A percentile compares a stretch with the other conserved stretches of the same genome.
Evolutionary conservation across 1,140 invertebrate species (phyloP).

Genomic region (Lucilia cuprina): DNA sequence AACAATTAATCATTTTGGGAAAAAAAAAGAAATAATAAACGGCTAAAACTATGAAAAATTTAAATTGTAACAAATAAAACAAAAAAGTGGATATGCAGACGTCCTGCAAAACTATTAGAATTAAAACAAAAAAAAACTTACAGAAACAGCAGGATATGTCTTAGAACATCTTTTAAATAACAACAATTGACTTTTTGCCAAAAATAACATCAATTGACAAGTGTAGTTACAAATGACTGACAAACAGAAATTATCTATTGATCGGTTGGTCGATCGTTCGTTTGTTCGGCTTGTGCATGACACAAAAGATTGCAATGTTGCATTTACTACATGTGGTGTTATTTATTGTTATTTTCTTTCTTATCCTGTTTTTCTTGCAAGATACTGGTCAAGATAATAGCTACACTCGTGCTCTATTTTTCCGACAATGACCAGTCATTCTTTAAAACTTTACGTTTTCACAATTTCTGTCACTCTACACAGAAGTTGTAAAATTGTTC

Average conservation of each 20-base stretch:
- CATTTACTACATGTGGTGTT: background rate
- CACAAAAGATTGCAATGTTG: constrained; percentile 10
- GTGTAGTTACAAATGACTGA: constrained; percentile 23
- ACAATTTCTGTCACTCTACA: no score
- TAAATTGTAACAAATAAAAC: constrained; percentile 1
- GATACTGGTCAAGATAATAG: background rate
- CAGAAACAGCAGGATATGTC: background rate
- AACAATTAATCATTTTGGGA: background rate
- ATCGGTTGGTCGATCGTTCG: no score
- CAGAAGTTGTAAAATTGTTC: no score
- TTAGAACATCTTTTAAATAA: background rate
- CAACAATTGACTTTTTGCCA: background rate
- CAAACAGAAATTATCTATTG: background rate
- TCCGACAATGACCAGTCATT: background rate
- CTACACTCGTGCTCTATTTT: background rate
- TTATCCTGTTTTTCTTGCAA: background rate
- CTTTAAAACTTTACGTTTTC: no score
- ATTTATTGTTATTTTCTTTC: constrained; percentile 16
- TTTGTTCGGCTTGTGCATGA: background rate
- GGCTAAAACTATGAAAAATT: background rate
- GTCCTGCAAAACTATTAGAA: background rate
- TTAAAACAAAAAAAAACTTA: background rate
- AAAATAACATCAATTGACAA: constrained; percentile 6
- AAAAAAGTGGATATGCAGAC: background rate
- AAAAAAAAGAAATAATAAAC: background rate